Base-by-base conservation (phyloP, 2,888 invertebrate genomes). In the Orthosia gracilis region DNA sequence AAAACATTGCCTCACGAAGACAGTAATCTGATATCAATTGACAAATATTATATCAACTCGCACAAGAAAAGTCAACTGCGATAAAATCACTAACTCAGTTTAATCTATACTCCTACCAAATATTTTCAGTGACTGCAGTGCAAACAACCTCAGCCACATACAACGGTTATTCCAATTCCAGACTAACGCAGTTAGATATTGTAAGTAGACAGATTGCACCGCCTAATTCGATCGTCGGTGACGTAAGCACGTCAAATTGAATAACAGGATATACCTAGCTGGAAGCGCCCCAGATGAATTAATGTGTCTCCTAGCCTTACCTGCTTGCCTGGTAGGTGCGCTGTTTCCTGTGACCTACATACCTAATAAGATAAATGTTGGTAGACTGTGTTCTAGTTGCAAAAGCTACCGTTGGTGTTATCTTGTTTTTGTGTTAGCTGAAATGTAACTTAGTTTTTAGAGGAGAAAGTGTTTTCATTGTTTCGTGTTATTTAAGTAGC, bases 351-450 rank as follows among this genome's bases (percentile, higher is more conserved):
- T n/a, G 76, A 76, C 64, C 76, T 57, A 75, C 2, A 31, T 80
- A 47, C 4, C 81, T 52, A 26, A 81, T 76, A 81, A 78, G 78
- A 78, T 59, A 64, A 61, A 5, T 45, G n/a, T 62, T 52, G 47
- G 17, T 11, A 50, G 55, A 65, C n/a, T 65, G 5, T 18, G 9
- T 75, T 75, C 76, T 55, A 61, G 47, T 75, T 80, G 45, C 59
- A 64, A 54, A 55, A 15, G 7, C 1, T 9, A 0, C n/a, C 4
- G 13, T 13, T 15, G 17, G 0, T 52, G n/a, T 55, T n/a, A 12
- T 13, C 5, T n/a, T 5, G 5, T 15, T 55, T 18, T 50, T 7
- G 9, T 4, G 50, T 2, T 18, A 50, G 40, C 40, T 40, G 40
- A 40, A 40, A 40, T 40, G 40, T 31, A 40, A 9, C 9, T 40